These are phyloP conservation scores for Oxytorus armatus DNA, from an alignment of 2,888 invertebrate genomes.

Conservation along the genomic window DNA sequence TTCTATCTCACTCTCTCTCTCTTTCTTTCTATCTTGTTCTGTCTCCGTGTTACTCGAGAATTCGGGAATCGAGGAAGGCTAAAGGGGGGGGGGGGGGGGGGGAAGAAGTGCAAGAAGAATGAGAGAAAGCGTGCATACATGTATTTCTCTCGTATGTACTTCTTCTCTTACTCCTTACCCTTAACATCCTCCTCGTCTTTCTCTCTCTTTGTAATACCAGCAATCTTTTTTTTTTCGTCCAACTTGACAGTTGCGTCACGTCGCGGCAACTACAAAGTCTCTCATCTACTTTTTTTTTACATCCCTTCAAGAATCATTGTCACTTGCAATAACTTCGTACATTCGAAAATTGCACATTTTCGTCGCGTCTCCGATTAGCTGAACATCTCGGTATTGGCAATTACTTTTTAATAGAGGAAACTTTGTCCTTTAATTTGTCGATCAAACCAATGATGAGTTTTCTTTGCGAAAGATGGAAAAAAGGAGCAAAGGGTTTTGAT, in stretches of 20 bases:
- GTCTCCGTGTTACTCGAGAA: conserved; percentile 37
- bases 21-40: conserved; percentile 35
- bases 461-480: too few relatives aligned
- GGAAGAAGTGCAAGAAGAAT: conserved; percentile 62
- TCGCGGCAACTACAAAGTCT: conserved; percentile 84
- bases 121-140: conserved; percentile 64
- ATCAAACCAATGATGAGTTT: too few relatives aligned
- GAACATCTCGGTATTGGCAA: too few relatives aligned
- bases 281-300: too few relatives aligned
- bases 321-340: too few relatives aligned
- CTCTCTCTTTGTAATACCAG: conserved; percentile 77
- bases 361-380: too few relatives aligned
- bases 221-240: conserved; percentile 75
- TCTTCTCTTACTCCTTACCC: conserved; percentile 50
- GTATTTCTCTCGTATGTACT: conserved; percentile 11
- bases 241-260: conserved; percentile 83
- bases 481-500: too few relatives aligned
- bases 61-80: conserved; percentile 48
- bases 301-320: too few relatives aligned
- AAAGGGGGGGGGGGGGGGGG: conserved; percentile 24
- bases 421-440: too few relatives aligned
- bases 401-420: too few relatives aligned
- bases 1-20: conserved; percentile 44
- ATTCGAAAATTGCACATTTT: too few relatives aligned
- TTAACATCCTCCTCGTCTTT: conserved; percentile 51